Evolutionary conservation across 2,113 vertebrate species (phyloP), one percentile per base, ranked within the genome.

Genomic region (Holacanthus passer): DNA sequence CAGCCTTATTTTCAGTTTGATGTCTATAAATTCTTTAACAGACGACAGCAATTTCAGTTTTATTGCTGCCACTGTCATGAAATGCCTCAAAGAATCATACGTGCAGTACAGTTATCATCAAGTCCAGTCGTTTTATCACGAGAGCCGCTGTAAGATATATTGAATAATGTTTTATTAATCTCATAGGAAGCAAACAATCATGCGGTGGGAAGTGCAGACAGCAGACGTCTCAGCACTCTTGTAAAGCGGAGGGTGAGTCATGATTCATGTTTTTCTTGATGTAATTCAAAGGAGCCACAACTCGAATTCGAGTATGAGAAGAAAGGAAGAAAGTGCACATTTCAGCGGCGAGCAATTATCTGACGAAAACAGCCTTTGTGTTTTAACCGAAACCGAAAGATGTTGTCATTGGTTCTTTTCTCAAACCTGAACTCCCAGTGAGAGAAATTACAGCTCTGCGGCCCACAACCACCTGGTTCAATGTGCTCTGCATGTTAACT

Each of bases 401-500:
- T 13, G 5, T 68, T 11, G 59, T 80, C 32, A 45, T 65, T 50
- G 41, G 12, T 27, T 58, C 39, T 19, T 81, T 78, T 71, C 77
- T 62, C 27, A 75, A 84, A 78, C 37, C 39, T 35, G 78, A n/a
- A 87, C 80, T 85, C 73, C 80, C 22, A 35, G 77, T 74, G 80
- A 84, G 83, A 77, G 73, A 79, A 91, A 87, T 86, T 81, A 89
- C 69, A 86, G 77, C 87, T 58, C 68, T 41, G 63, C 47, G 75
- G 52, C 66, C 87, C 75, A 48, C 63, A 78, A 84, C 82, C 81
- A 92, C 89, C 89, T 88, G 87, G 55, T 71, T 89, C 69, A 76
- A 77, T 84, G 91, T 69, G 89, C 72, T 72, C 72, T 75, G 92
- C 81, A 91, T 91, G 85, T 64, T 83, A 93, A 93, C 73, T 24